Evolutionary conservation across 2,888 invertebrate species (phyloP), one percentile per base, ranked within the genome.

Genomic region (Chorisops tibialis): DNA sequence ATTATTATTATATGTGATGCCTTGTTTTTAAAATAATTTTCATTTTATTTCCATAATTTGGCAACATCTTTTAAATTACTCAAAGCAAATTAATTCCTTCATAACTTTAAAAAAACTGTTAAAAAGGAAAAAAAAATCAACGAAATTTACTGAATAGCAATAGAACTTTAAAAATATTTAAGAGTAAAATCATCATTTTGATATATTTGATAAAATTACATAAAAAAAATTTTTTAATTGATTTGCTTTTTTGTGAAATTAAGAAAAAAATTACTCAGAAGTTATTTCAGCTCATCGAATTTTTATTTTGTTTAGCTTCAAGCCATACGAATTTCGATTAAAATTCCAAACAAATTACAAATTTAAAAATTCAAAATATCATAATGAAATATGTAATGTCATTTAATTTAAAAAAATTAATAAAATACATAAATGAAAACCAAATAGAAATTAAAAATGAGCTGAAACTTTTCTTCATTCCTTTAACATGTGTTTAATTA

Each of bases 271-370:
- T n/a, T n/a, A n/a, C n/a, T n/a, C n/a, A 35, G 56, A 56, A 24
- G 45, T 47, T 45, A 47, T 58, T 58, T 58, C 58, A 38, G 45
- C 58, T 47, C 58, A 58, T 47, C 45, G 58, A 58, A 47, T 43
- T 58, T 58, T 18, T 19, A 30, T 45, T 37, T 47, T n/a, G 18
- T n/a, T n/a, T 30, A 30, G 30, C 30, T 30, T 9, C 30, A 30
- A 30, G 30, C 30, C 30, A 30, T 30, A 30, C 9, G 30, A 9
- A 30, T 30, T 30, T 30, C 9, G 30, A 30, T 30, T 30, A 30
- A 30, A 30, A 30, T 30, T 30, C 30, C 7, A 30, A 30, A 24
- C 4, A 24, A 24, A 24, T 7, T 30, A 30, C 7, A 7, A 5
- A 30, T 2, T 1, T 9, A 30, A 2, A 30, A 7, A n/a, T n/a